phyloP scores from a whole-genome alignment of 2,888 invertebrate genomes.

The Nephrocerus scutellatus region DNA sequence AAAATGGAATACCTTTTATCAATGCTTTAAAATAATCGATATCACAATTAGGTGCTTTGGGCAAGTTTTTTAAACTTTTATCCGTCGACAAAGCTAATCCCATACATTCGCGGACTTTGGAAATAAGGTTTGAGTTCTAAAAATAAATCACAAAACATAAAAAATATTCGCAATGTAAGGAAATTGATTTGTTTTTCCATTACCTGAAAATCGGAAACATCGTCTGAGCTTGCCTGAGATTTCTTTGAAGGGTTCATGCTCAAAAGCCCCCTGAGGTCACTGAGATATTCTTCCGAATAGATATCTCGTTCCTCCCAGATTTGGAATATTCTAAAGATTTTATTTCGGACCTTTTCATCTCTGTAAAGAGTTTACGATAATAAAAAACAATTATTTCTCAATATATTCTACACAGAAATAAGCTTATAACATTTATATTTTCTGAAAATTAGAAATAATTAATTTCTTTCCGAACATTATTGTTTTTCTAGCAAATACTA shows the following conservation, averaged over 20 bases:
- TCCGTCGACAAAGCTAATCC: conserved; percentile 69
- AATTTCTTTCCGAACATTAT: no score
- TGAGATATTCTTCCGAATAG: conserved; percentile 82
- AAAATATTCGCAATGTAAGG: background rate
- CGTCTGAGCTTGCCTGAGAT: conserved; percentile 28
- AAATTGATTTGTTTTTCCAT: background rate
- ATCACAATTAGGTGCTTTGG: conserved; percentile 57
- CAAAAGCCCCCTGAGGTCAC: conserved; percentile 76
- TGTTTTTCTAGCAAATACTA: conserved; percentile 19
- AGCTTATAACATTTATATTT: no score
- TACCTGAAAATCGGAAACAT: conserved; percentile 38
- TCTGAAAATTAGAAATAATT: no score
- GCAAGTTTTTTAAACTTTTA: conserved; percentile 53
- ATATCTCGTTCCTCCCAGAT: conserved; percentile 93
- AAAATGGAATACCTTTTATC: conserved; percentile 61
- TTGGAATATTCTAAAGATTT: conserved; percentile 83
- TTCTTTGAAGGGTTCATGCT: conserved; percentile 63
- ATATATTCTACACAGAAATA: no score
- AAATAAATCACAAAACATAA: conserved; percentile 30
- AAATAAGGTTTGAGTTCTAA: conserved; percentile 64
- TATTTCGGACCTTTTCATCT: conserved; percentile 81
- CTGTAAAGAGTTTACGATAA: no score
- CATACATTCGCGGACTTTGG: conserved; percentile 68
- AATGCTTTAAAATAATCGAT: conserved; percentile 69
- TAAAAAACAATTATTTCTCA: conserved; percentile 3